Conservation (phyloP, 2,888 invertebrate species). For the Steromphala cineraria region DNA sequence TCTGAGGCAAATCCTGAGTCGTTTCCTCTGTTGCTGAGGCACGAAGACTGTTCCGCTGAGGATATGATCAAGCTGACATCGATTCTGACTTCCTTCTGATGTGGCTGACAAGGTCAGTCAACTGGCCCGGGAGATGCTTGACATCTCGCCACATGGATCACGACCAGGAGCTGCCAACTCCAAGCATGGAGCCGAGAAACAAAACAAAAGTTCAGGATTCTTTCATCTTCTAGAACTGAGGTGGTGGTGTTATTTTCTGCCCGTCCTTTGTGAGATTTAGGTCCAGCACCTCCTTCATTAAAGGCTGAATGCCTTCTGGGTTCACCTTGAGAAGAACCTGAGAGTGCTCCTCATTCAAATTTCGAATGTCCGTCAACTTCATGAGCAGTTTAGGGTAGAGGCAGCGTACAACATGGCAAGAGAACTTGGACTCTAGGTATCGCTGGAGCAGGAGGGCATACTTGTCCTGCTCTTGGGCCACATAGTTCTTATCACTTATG, state of each 20-base stretch:
- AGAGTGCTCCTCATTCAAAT: constrained; percentile 92
- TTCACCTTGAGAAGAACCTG: constrained; percentile 95
- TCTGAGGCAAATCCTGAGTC: background rate
- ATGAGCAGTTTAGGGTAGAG: constrained; percentile 82
- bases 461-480: constrained; percentile 73
- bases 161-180: background rate
- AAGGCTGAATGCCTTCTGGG: constrained; percentile 92
- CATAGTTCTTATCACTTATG: constrained; percentile 77
- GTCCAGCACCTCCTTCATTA: constrained; percentile 96
- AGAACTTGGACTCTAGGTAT: constrained; percentile 72
- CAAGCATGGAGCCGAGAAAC: background rate
- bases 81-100: background rate
- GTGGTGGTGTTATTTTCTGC: constrained; percentile 10
- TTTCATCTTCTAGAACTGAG: constrained; percentile 4
- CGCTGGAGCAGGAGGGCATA: constrained; percentile 72
- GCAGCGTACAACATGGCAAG: constrained; percentile 61
- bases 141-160: background rate
- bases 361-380: constrained; percentile 92
- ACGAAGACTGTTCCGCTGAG: background rate
- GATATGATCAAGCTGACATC: background rate
- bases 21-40: background rate
- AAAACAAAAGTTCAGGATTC: background rate
- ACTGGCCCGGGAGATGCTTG: too few species aligned
- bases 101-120: background rate
- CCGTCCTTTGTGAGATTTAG: constrained; percentile 76